Evolutionary conservation across 1,140 invertebrate genomes (phyloP).

Genomic region (Drosophila willistoni): DNA sequence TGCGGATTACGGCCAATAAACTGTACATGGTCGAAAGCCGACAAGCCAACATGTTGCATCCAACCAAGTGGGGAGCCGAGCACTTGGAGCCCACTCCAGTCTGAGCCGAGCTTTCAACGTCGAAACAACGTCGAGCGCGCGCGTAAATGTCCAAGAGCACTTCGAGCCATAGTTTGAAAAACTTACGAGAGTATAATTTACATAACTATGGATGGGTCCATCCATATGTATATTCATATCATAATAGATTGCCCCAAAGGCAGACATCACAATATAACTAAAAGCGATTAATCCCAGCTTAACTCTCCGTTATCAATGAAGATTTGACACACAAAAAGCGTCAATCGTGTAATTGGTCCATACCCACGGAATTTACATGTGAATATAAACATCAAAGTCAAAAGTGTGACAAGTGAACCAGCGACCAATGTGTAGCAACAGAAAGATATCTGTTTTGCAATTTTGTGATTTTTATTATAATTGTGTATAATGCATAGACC

Average conservation of each 20-base stretch:
- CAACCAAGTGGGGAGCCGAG: slow-evolving; percentile 18
- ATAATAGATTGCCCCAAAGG: slow-evolving; percentile 18
- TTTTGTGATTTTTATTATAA: slow-evolving; percentile 18
- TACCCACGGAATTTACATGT: slow-evolving; percentile 44
- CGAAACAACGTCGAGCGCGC: slow-evolving; percentile 30
- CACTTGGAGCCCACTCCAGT: slow-evolving; percentile 34
- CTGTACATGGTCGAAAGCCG: background rate
- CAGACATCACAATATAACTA: slow-evolving; percentile 20
- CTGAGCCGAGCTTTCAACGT: slow-evolving; percentile 45
- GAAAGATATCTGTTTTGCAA: slow-evolving; percentile 28
- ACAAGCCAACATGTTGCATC: slow-evolving; percentile 31
- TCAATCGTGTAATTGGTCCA: slow-evolving; percentile 39
- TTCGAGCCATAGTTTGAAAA: background rate
- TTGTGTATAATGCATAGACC: background rate
- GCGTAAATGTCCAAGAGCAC: background rate
- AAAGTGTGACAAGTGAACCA: slow-evolving; percentile 22
- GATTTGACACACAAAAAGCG: slow-evolving; percentile 24
- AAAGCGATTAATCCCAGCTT: slow-evolving; percentile 21
- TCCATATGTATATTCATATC: background rate
- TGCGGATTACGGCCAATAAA: slow-evolving; percentile 43
- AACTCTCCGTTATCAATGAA: slow-evolving; percentile 33
- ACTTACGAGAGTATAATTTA: slow-evolving; percentile 31
- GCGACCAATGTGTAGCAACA: slow-evolving; percentile 39
- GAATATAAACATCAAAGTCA: slow-evolving; percentile 22
- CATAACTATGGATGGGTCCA: slow-evolving; percentile 26